These are phyloP conservation scores for Pristis pectinata DNA, from an alignment of 2,797 vertebrate genomes.

Conservation along the genomic window DNA sequence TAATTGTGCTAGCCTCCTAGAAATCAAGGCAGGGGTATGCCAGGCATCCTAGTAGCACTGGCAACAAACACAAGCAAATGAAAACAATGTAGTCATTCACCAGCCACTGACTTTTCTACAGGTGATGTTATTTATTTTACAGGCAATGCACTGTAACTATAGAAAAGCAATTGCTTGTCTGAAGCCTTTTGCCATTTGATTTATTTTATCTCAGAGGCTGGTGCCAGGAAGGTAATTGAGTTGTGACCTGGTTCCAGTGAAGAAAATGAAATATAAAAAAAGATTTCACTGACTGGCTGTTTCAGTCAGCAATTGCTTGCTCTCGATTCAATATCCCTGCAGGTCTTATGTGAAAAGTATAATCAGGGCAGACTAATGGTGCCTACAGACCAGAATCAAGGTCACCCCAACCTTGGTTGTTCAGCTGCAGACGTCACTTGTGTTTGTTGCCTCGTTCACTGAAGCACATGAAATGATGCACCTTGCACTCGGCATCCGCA, in stretches of 20 bases:
- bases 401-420: too few relatives aligned
- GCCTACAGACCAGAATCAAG: too few relatives aligned
- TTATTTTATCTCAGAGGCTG: background rate
- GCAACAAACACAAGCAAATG: background rate
- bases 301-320: background rate
- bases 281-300: background rate
- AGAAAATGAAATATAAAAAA: background rate
- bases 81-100: background rate
- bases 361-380: background rate
- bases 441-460: too few relatives aligned
- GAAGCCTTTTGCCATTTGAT: background rate
- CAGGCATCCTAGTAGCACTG: background rate
- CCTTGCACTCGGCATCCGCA: too few relatives aligned
- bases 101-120: background rate
- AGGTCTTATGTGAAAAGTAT: background rate
- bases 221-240: background rate
- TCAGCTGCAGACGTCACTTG: too few relatives aligned
- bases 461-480: too few relatives aligned
- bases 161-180: background rate
- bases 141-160: background rate
- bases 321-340: background rate
- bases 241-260: background rate
- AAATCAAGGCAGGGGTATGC: background rate
- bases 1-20: background rate
- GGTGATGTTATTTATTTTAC: background rate